Base-by-base conservation (phyloP, 2,797 vertebrate genomes). In the Microcaecilia unicolor region DNA sequence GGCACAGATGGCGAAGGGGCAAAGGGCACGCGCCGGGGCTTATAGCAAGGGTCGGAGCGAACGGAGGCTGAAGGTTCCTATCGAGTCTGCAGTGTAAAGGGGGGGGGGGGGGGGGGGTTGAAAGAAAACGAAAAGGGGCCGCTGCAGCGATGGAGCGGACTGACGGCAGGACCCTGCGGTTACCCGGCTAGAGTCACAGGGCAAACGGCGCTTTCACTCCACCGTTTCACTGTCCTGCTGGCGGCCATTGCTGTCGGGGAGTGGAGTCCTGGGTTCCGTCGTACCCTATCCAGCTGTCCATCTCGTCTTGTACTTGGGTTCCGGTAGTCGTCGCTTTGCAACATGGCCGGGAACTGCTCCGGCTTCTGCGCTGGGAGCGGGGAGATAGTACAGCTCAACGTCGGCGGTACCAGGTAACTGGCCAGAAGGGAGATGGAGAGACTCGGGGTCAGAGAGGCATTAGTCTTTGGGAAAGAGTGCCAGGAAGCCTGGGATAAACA, bases 321-420 rank as follows among this genome's bases (percentile, higher is more conserved):
- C 24, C 25, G 31, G 18, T 41, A 34, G 44, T 46, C 34, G 25
- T 27, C 38, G 31, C 47, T 22, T n/a, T n/a, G 31, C 39, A 76
- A 82, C 58, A 96, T 96, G 92, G 90, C 90, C 33, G 81, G 86
- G 44, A 84, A 83, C 45, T 84, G 83, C 37, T 82, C 70, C 62
- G 75, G 59, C 52, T 23, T 76, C 18, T 68, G 44, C 6, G 55
- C 85, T 1, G 89, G 81, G 28, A 86, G 87, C 61, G 92, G 91
- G 34, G 93, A 98, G 66, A 98, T 98, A 59, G 90, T 97, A 62
- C 93, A 97, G 77, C 66, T 98, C 11, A 97, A 98, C 59, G 93
- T 98, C 55, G 94, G 94, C 15, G 94, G 94, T 30, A 96, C 91
- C 38, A 82, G 93, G 94, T 97, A 95, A 88, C 31, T 79, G 91